A percentile compares a stretch with the other conserved stretches of the same genome.
phyloP scores from a whole-genome alignment of 2,113 vertebrate species.

The Panthera uncia region DNA sequence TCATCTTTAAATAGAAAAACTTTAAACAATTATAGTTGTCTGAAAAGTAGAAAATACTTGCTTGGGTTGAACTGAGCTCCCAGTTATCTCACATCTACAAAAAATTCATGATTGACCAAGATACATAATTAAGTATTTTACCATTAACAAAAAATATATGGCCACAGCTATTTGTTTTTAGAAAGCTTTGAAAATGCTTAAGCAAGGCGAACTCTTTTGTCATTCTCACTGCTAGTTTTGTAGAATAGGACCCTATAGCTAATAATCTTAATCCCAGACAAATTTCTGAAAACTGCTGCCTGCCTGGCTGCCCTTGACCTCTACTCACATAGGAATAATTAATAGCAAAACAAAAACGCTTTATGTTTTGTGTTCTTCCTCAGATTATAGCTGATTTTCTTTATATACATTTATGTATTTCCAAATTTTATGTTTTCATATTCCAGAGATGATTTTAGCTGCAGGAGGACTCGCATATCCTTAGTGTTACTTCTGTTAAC shows the following conservation, averaged over 20 bases:
- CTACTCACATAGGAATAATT: background rate
- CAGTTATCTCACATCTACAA: background rate
- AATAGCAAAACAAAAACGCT: background rate
- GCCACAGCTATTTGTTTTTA: background rate
- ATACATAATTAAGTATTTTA: background rate
- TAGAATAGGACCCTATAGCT: background rate
- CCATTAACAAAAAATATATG: background rate
- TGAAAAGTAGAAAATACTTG: background rate
- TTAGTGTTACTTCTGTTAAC: background rate
- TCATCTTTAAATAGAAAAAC: conserved; percentile 37
- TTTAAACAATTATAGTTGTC: conserved; percentile 25
- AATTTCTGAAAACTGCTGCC: conserved; percentile 3
- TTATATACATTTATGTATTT: background rate
- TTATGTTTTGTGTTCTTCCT: background rate
- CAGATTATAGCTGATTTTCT: conserved; percentile 2
- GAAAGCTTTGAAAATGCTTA: conserved; percentile 22
- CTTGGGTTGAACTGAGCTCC: background rate
- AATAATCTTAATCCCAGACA: background rate
- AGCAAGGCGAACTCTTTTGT: background rate
- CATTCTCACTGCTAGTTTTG: background rate
- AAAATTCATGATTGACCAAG: background rate
- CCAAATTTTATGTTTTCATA: conserved; percentile 2
- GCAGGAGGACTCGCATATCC: background rate
- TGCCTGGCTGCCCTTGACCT: background rate
- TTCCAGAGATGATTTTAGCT: background rate